These are phyloP conservation scores for Engystomops pustulosus DNA, from an alignment of 2,113 vertebrate genomes.

Conservation along the genomic window DNA sequence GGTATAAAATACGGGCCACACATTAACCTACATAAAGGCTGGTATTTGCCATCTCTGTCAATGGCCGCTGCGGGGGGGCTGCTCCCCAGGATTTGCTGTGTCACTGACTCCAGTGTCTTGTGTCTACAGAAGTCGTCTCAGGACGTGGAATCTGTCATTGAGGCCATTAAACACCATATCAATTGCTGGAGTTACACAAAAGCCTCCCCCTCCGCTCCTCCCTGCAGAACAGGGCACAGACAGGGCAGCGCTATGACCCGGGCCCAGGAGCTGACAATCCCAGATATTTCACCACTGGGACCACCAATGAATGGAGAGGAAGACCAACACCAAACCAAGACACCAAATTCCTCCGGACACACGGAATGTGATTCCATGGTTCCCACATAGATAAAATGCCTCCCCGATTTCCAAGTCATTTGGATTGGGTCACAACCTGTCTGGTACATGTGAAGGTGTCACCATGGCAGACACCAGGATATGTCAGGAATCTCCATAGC, in stretches of 20 bases:
- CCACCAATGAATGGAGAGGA: not conserved
- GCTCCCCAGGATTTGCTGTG: conserved; percentile 18
- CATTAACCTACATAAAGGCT: conserved; percentile 22
- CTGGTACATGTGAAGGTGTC: not conserved
- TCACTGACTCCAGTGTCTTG: conserved; percentile 36
- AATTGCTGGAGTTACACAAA: conserved; percentile 35
- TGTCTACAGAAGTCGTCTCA: conserved; percentile 16
- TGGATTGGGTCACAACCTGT: not conserved
- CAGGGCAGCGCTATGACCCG: not conserved
- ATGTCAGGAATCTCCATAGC: conserved; percentile 21
- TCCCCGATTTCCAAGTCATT: not conserved
- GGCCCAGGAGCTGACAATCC: not conserved
- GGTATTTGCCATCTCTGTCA: conserved; percentile 21
- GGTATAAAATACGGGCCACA: not conserved
- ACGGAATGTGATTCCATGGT: not conserved
- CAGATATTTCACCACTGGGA: not conserved
- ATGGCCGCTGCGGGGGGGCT: conserved; percentile 4
- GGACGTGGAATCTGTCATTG: conserved; percentile 28
- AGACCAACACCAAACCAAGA: not conserved
- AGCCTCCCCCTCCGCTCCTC: conserved; percentile 13
- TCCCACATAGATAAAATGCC: conserved; percentile 34
- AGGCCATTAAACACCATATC: conserved; percentile 40
- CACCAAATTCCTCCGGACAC: not conserved
- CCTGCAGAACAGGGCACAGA: conserved; percentile 19
- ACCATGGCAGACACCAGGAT: not conserved